Evolutionary conservation across 1,140 invertebrate genomes (phyloP).

Genomic region (Phthorimaea operculella): DNA sequence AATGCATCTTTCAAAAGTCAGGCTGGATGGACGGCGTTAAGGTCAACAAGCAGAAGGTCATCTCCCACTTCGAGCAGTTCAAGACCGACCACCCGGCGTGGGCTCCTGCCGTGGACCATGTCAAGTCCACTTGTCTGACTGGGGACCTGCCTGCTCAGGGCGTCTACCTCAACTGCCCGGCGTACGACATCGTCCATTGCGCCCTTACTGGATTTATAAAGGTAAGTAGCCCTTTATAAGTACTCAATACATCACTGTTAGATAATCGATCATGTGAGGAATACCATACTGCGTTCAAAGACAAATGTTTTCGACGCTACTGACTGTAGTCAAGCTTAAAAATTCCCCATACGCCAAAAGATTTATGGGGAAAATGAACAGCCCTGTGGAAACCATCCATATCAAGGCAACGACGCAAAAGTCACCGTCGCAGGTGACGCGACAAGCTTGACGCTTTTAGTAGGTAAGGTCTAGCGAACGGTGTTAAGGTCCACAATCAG

Average conservation of each 20-base stretch:
- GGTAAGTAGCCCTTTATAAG: conserved; percentile 22
- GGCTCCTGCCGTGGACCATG: conserved; percentile 24
- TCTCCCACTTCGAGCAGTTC: conserved; percentile 29
- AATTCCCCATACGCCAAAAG: no score
- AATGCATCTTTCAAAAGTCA: conserved; percentile 32
- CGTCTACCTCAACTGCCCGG: conserved; percentile 33
- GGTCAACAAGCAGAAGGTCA: conserved; percentile 30
- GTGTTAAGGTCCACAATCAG: conserved; percentile 25
- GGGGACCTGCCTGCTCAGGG: conserved; percentile 31
- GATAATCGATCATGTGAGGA: not conserved
- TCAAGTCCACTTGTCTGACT: conserved; percentile 28
- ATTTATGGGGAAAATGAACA: no score
- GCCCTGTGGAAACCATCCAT: no score
- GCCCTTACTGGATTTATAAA: conserved; percentile 29
- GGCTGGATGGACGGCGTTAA: conserved; percentile 30
- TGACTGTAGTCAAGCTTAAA: no score
- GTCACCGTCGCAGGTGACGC: no score
- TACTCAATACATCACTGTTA: not conserved
- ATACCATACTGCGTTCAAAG: not conserved
- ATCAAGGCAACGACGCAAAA: no score
- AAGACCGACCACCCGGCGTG: conserved; percentile 30
- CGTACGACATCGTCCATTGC: conserved; percentile 40
- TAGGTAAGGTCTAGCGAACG: no score
- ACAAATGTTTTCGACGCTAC: no score
- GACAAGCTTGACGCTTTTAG: no score